Evolutionary conservation across 2,888 invertebrate genomes (phyloP).

Genomic region (Diachrysia chrysitis): DNA sequence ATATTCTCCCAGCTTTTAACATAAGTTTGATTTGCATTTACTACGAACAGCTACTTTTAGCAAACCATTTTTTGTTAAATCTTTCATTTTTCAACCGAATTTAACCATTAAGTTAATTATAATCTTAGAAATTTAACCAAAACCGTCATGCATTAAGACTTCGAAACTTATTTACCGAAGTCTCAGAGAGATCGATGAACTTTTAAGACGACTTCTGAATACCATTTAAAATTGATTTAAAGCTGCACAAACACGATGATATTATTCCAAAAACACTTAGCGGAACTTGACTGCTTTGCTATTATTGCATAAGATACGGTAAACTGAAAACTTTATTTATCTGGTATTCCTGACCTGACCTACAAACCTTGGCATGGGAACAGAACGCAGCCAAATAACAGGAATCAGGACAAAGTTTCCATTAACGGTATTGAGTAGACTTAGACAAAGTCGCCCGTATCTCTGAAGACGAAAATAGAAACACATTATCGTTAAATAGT

Average conservation of each 20-base stretch:
- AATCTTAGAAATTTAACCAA: too few species aligned
- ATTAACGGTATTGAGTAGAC: conserved; percentile 32
- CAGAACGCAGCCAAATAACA: conserved; percentile 35
- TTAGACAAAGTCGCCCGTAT: conserved; percentile 37
- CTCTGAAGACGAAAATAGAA: neutral
- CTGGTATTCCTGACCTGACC: conserved; percentile 31
- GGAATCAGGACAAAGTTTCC: conserved; percentile 43
- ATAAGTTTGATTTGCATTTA: neutral
- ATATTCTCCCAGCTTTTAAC: neutral
- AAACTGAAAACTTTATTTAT: conserved; percentile 47
- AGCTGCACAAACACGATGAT: neutral
- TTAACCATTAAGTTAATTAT: too few species aligned
- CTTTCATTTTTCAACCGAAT: too few species aligned
- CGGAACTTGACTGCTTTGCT: neutral
- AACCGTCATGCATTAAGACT: too few species aligned
- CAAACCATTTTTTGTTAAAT: too few species aligned
- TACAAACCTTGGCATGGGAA: conserved; percentile 49
- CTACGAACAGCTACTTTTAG: too few species aligned
- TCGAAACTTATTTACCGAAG: too few species aligned
- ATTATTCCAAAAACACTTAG: neutral
- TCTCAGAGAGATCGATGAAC: too few species aligned
- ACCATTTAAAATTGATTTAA: neutral
- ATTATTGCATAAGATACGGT: conserved; percentile 21
- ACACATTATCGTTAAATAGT: neutral
- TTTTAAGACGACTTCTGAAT: too few species aligned